Conservation (phyloP, 2,113 vertebrate species). For the Hyla sarda region DNA sequence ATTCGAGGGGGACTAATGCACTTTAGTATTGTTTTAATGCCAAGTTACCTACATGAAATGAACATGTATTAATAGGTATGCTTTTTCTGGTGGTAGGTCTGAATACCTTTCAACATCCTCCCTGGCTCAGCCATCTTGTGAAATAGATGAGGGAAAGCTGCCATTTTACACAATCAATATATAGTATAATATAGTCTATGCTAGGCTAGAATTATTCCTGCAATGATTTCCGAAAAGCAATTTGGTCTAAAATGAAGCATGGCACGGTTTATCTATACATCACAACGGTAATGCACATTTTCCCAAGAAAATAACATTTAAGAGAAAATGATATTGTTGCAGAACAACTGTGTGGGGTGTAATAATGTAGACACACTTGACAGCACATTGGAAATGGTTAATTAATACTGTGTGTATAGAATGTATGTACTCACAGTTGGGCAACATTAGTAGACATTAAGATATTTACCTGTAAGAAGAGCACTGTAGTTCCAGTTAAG, state of each 20-base stretch:
- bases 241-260: neutral
- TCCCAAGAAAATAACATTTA: neutral
- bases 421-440: neutral
- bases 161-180: conserved; percentile 45
- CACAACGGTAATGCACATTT: too few relatives aligned
- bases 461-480: conserved; percentile 36
- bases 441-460: neutral
- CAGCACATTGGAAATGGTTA: neutral
- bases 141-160: neutral
- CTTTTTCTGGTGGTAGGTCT: neutral
- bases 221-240: neutral
- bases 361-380: neutral
- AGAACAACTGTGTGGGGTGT: neutral
- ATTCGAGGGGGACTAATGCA: too few relatives aligned
- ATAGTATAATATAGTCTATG: neutral
- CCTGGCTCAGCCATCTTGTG: conserved; percentile 40
- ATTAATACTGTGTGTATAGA: neutral
- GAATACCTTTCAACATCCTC: neutral
- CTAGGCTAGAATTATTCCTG: neutral
- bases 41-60: neutral
- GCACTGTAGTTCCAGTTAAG: neutral
- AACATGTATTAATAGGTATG: neutral
- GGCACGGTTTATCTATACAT: too few relatives aligned
- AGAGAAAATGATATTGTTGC: neutral
- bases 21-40: neutral